Conservation (phyloP, 2,113 vertebrate species). For the Campylomormyrus tamandua region DNA sequence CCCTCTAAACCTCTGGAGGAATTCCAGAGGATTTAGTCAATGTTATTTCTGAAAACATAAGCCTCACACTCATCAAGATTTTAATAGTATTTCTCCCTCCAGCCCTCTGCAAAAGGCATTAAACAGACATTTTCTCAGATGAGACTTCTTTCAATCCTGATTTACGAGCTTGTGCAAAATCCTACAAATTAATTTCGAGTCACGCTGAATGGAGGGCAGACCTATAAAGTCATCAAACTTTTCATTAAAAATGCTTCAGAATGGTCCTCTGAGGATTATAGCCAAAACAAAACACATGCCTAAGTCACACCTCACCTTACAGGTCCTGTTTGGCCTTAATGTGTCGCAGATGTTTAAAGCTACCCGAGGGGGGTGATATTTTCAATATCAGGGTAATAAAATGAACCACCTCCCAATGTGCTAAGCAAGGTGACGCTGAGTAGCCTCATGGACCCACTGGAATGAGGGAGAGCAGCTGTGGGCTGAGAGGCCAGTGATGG, state of each 20-base stretch:
- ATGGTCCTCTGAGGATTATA: neutral
- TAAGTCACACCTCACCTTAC: neutral
- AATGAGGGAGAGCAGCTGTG: neutral
- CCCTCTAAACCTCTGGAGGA: neutral
- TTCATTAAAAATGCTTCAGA: neutral
- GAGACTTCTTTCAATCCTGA: neutral
- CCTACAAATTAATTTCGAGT: neutral
- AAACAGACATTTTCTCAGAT: constrained; percentile 4
- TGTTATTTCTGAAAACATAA: constrained; percentile 6
- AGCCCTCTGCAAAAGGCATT: neutral
- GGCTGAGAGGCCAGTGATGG: neutral
- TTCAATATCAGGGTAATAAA: neutral
- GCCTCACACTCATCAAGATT: constrained; percentile 3
- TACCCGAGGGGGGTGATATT: neutral
- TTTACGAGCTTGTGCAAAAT: neutral
- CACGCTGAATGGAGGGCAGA: neutral
- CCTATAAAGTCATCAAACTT: neutral
- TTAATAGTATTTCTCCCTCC: constrained; percentile 11
- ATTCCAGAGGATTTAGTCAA: neutral
- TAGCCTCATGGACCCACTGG: neutral
- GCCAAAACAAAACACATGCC: neutral
- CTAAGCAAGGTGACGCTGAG: neutral
- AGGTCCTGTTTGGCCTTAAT: neutral
- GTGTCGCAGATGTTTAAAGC: neutral
- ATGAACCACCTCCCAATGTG: neutral